Percentiles rank a stretch among this genome's conserved stretches.
phyloP scores from a whole-genome alignment of 2,113 vertebrate species.

The Rana temporaria region DNA sequence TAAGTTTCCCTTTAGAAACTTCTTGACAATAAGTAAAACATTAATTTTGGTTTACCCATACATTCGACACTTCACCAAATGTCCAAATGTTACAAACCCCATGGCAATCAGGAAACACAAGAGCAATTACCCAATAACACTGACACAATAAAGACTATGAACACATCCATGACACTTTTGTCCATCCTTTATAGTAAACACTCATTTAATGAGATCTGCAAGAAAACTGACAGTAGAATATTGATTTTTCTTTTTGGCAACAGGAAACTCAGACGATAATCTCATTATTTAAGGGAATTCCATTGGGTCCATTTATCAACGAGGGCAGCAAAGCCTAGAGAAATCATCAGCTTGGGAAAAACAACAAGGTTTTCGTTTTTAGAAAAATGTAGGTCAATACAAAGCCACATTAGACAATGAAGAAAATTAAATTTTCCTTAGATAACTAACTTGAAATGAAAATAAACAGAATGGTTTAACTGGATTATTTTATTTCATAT shows the following conservation, averaged over 20 bases:
- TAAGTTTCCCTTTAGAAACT: no score
- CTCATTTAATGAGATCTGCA: neutral
- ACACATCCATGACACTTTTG: neutral
- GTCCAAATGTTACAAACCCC: neutral
- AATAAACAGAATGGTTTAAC: neutral
- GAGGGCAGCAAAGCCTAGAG: neutral
- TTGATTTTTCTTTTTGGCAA: neutral
- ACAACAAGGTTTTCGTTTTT: neutral
- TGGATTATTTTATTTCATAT: no score
- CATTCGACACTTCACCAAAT: no score
- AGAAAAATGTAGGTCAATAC: constrained; percentile 30
- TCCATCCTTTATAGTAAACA: neutral
- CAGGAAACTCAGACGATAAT: constrained; percentile 10
- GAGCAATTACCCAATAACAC: constrained; percentile 10
- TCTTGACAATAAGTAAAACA: no score
- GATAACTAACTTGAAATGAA: constrained; percentile 7
- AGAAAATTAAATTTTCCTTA: constrained; percentile 8
- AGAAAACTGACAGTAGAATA: neutral
- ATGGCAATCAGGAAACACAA: constrained; percentile 6
- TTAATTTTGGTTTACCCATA: no score
- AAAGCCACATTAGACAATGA: neutral
- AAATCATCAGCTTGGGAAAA: constrained; percentile 6
- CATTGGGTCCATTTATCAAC: constrained; percentile 34
- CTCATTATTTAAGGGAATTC: constrained; percentile 25
- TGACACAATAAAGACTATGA: constrained; percentile 3